Conservation (phyloP, 1,140 invertebrate genomes). For the Heliothis subflexa region DNA sequence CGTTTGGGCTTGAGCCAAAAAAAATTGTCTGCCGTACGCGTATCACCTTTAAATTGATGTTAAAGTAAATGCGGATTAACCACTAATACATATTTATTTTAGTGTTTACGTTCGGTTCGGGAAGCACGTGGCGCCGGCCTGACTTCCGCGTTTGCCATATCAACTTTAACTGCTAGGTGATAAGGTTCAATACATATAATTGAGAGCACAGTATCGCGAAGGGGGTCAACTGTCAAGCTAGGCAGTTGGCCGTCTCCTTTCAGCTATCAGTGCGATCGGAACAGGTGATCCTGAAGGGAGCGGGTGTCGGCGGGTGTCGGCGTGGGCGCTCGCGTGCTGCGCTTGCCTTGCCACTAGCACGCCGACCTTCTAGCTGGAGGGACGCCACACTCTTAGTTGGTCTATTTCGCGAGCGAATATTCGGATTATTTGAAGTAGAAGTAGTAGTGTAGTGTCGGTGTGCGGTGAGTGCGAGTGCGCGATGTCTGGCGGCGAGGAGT, state of each 20-base stretch:
- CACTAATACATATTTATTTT: not conserved
- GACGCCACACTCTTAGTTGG: constrained; percentile 17
- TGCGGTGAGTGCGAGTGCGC: not conserved
- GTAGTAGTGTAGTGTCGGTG: not conserved
- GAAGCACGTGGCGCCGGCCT: constrained; percentile 56
- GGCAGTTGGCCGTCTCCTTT: constrained; percentile 59
- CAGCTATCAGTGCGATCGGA: constrained; percentile 8
- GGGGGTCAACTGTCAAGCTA: constrained; percentile 53
- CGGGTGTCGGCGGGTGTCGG: not conserved
- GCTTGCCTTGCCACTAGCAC: constrained; percentile 7
- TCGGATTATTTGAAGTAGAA: not conserved
- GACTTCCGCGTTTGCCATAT: constrained; percentile 49
- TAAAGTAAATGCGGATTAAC: constrained; percentile 7
- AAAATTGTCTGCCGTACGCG: constrained; percentile 11
- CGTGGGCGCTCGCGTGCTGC: constrained; percentile 6
- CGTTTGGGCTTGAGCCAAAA: constrained; percentile 19
- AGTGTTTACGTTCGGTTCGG: constrained; percentile 17
- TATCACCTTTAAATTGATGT: constrained; percentile 10
- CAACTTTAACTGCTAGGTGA: not conserved
- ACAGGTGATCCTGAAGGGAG: constrained; percentile 40
- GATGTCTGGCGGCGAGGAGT: constrained; percentile 52
- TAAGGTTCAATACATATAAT: not conserved
- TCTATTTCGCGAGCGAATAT: not conserved
- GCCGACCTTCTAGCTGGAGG: constrained; percentile 37
- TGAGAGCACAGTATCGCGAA: constrained; percentile 19